These are phyloP conservation scores for Gallirallus australis DNA, from an alignment of 2,797 vertebrate genomes.

Conservation along the genomic window DNA sequence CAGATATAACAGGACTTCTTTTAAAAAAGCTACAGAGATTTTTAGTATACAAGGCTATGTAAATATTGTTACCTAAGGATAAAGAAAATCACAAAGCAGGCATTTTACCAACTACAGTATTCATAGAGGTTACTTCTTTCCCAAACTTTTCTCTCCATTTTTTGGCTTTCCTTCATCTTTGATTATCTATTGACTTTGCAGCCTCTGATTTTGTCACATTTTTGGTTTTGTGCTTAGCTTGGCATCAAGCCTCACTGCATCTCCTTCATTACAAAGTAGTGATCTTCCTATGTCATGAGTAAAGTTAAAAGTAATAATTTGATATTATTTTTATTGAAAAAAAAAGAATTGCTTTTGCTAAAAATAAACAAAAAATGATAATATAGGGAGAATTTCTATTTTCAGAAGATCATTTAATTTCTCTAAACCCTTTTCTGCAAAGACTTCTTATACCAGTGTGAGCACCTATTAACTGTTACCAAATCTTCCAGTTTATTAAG, in stretches of 20 bases:
- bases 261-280: background rate
- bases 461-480: background rate
- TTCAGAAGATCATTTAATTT: background rate
- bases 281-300: background rate
- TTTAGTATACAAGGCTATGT: fast-evolving
- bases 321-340: background rate
- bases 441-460: background rate
- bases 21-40: background rate
- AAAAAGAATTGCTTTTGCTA: background rate
- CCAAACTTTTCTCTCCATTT: background rate
- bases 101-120: background rate
- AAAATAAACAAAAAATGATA: background rate
- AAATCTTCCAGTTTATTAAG: background rate
- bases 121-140: background rate
- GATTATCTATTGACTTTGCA: background rate
- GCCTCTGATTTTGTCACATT: background rate
- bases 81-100: background rate
- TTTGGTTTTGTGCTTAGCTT: background rate
- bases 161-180: background rate
- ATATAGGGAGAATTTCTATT: background rate
- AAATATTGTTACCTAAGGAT: background rate
- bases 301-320: background rate
- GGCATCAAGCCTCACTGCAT: background rate
- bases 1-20: background rate
- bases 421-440: background rate